Percentiles rank a stretch among this genome's conserved stretches.
Conservation (phyloP, 2,797 vertebrate species). For the Scolopax bukidnonensis region DNA sequence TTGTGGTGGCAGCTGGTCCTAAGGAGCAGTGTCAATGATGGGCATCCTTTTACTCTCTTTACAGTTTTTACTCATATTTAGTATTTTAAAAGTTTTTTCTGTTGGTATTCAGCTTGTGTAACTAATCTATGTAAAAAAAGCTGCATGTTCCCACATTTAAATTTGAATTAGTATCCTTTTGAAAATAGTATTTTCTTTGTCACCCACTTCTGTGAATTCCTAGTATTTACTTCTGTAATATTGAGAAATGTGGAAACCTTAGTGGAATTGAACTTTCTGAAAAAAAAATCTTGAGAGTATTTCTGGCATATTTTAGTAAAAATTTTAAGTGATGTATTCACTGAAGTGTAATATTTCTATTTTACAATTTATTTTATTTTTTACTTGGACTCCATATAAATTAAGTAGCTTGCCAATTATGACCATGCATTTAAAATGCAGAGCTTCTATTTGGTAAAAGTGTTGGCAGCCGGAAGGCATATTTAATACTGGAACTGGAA, state of each 20-base stretch:
- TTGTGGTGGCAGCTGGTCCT: slow-evolving; percentile 28
- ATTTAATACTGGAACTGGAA: neutral
- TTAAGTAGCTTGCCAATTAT: neutral
- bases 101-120: neutral
- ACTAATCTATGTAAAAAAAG: neutral
- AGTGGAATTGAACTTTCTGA: neutral
- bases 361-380: neutral
- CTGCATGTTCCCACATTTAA: accelerated
- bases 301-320: neutral
- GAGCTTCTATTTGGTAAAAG: neutral
- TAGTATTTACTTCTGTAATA: neutral
- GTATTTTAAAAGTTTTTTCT: neutral
- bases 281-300: neutral
- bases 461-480: neutral
- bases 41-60: neutral
- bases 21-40: neutral
- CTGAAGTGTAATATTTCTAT: neutral
- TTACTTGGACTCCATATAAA: neutral
- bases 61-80: neutral
- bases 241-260: neutral
- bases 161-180: neutral
- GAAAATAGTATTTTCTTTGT: neutral
- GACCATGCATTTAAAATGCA: neutral
- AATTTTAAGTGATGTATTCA: neutral
- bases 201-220: neutral